A percentile compares a stretch with the other conserved stretches of the same genome.
Conservation (phyloP, 2,888 invertebrate genomes). For the Eilema sororculum region DNA sequence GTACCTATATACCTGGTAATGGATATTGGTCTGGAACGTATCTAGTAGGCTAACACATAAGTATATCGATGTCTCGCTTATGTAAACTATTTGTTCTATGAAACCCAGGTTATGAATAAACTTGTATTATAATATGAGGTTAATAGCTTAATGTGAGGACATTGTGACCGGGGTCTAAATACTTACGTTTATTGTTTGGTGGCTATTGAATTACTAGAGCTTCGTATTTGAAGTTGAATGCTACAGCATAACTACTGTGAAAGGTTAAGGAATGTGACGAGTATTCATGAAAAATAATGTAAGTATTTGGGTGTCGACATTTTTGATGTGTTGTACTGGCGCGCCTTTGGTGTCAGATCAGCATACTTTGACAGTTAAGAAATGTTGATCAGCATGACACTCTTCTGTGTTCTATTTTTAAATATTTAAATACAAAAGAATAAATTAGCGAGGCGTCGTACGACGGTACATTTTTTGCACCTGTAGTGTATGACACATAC, state of each 20-base stretch:
- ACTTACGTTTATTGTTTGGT: constrained; percentile 22
- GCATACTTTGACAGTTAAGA: neutral
- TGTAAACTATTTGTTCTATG: constrained; percentile 21
- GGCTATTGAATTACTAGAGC: constrained; percentile 20
- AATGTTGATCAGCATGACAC: neutral
- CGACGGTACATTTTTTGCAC: neutral
- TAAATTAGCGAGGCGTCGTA: neutral
- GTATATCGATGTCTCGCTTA: constrained; percentile 11
- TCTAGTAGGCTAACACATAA: constrained; percentile 17
- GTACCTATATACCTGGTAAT: constrained; percentile 48
- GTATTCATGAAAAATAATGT: neutral
- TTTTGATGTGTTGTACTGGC: neutral
- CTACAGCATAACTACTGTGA: constrained; percentile 13
- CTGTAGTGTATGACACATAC: neutral
- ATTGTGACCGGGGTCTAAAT: constrained; percentile 26
- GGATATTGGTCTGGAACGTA: constrained; percentile 40
- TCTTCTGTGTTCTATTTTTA: neutral
- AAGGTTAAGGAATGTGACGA: constrained; percentile 16
- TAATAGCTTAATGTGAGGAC: constrained; percentile 21
- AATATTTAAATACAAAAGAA: neutral
- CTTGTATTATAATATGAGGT: constrained; percentile 14
- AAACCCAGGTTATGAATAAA: constrained; percentile 22
- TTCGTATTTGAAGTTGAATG: constrained; percentile 21
- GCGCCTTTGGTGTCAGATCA: neutral
- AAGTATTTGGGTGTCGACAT: neutral